Evolutionary conservation across 2,113 vertebrate species (phyloP).

Genomic region (Petroica traversi): DNA sequence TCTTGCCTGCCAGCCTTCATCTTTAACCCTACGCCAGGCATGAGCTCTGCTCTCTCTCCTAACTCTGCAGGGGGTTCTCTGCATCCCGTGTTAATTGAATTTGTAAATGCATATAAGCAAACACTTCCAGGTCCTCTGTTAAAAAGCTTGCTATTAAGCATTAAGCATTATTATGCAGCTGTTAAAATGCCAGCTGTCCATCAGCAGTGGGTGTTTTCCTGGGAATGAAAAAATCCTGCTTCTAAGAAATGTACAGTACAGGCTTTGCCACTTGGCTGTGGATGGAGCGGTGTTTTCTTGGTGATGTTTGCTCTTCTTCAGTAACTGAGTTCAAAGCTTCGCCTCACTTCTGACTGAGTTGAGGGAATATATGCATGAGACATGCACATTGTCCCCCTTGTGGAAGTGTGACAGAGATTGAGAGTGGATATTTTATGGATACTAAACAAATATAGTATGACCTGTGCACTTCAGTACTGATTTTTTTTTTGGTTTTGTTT

Average conservation of each 20-base stretch:
- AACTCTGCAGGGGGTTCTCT: not conserved
- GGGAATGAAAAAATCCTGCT: not conserved
- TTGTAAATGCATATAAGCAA: not conserved
- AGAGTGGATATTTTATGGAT: not conserved
- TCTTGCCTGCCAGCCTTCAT: not conserved
- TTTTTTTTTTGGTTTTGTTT: not conserved
- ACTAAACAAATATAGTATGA: not conserved
- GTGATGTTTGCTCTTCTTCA: not conserved
- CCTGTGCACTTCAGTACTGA: not conserved
- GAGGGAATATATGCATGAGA: fast-evolving
- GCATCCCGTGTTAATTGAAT: fast-evolving
- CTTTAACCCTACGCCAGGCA: not conserved
- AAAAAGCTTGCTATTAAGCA: not conserved
- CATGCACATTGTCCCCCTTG: not conserved
- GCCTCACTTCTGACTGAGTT: not conserved
- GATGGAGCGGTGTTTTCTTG: fast-evolving
- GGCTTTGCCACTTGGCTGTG: fast-evolving
- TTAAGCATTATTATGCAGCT: not conserved
- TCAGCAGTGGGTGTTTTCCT: not conserved
- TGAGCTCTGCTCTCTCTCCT: not conserved
- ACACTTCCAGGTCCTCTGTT: not conserved
- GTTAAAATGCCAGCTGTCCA: not conserved
- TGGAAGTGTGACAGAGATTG: not conserved
- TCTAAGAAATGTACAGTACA: not conserved
- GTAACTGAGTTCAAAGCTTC: not conserved